Percentiles rank a stretch among this genome's conserved stretches.
Conservation (phyloP, 1,140 invertebrate species). For the Acyrthosiphon pisum region DNA sequence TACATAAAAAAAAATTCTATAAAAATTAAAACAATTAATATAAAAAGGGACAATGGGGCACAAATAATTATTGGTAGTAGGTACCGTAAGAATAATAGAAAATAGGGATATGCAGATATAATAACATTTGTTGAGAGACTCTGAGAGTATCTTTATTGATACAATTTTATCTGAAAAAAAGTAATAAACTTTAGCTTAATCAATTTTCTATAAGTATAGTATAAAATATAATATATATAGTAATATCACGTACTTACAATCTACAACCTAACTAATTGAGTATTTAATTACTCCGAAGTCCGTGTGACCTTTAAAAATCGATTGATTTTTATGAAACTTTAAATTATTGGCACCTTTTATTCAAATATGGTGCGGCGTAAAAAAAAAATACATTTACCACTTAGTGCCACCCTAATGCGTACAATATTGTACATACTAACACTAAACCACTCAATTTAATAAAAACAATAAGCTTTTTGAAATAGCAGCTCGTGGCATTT, state of each 20-base stretch:
- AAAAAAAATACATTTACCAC: not conserved
- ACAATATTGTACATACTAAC: not conserved
- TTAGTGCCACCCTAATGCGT: not conserved
- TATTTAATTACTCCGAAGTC: not conserved
- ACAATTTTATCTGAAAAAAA: not conserved
- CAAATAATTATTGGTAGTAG: too few species aligned
- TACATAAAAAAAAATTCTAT: too few species aligned
- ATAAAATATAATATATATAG: not conserved
- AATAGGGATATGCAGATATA: too few species aligned
- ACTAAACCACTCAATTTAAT: not conserved
- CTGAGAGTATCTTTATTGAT: not conserved
- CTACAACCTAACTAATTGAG: not conserved
- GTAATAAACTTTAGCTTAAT: not conserved
- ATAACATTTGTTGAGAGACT: too few species aligned
- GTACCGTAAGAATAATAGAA: too few species aligned
- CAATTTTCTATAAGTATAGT: not conserved
- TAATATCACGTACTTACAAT: too few species aligned
- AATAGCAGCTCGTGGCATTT: not conserved
- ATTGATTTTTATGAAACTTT: not conserved
- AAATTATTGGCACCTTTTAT: not conserved
- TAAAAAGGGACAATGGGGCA: too few species aligned
- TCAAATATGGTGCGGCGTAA: not conserved
- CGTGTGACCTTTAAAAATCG: not conserved
- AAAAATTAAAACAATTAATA: too few species aligned
- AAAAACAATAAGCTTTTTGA: not conserved